Conservation (phyloP, 2,797 vertebrate species). For the Microctenopoma lineatum region DNA sequence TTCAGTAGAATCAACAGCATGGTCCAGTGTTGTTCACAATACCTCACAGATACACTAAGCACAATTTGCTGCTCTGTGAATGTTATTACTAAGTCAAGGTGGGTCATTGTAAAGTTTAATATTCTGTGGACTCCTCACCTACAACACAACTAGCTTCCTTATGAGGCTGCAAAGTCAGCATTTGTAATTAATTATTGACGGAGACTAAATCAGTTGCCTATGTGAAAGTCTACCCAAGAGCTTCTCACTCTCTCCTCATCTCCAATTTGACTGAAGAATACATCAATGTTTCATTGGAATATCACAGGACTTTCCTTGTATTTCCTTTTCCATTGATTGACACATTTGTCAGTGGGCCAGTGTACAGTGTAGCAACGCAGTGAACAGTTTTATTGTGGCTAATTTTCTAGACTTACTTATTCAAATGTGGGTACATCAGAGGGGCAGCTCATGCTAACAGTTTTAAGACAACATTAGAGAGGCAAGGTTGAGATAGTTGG, state of each 20-base stretch:
- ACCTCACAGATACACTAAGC: background rate
- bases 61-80: conserved; percentile 7
- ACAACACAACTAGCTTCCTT: conserved; percentile 12
- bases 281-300: conserved; percentile 65
- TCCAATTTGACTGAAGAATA: conserved; percentile 40
- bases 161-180: conserved; percentile 55
- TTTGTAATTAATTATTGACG: conserved; percentile 78
- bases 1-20: background rate
- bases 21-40: conserved; percentile 6
- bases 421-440: too few relatives aligned
- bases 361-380: too few relatives aligned
- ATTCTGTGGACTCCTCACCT: conserved; percentile 35
- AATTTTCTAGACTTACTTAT: too few relatives aligned
- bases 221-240: conserved; percentile 75
- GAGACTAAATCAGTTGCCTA: conserved; percentile 56
- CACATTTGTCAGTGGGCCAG: background rate
- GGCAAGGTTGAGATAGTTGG: too few relatives aligned
- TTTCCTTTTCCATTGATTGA: conserved; percentile 1
- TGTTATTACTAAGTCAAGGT: conserved; percentile 15
- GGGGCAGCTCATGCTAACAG: too few relatives aligned
- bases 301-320: conserved; percentile 20
- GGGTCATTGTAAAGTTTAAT: conserved; percentile 41
- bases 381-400: too few relatives aligned
- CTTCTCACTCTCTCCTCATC: conserved; percentile 47
- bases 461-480: too few relatives aligned